Evolutionary conservation across 2,113 vertebrate species (phyloP).

Genomic region (zebrafish (Danio rerio)): GRCz12tu NC_133190.1:17995501-17996000

Average conservation of each 20-base stretch:
- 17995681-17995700: not conserved
- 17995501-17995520: slow-evolving; percentile 42
- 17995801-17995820: too few species aligned
- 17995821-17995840: too few species aligned
- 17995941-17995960: too few species aligned
- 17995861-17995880: too few species aligned
- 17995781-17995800: not conserved
- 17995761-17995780: not conserved
- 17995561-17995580: slow-evolving; percentile 45
- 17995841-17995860: too few species aligned
- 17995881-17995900: too few species aligned
- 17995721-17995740: not conserved
- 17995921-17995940: too few species aligned
- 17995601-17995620: slow-evolving; percentile 57
- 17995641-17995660: slow-evolving; percentile 50
- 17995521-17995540: slow-evolving; percentile 70
- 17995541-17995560: slow-evolving; percentile 73
- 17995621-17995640: slow-evolving; percentile 45
- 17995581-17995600: slow-evolving; percentile 54
- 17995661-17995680: not conserved
- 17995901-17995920: too few species aligned
- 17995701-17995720: not conserved
- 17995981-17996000: too few species aligned
- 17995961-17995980: too few species aligned
- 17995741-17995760: slow-evolving; percentile 25